Base-by-base conservation (phyloP, 2,888 invertebrate genomes). In the Microctonus hyperodae region DNA sequence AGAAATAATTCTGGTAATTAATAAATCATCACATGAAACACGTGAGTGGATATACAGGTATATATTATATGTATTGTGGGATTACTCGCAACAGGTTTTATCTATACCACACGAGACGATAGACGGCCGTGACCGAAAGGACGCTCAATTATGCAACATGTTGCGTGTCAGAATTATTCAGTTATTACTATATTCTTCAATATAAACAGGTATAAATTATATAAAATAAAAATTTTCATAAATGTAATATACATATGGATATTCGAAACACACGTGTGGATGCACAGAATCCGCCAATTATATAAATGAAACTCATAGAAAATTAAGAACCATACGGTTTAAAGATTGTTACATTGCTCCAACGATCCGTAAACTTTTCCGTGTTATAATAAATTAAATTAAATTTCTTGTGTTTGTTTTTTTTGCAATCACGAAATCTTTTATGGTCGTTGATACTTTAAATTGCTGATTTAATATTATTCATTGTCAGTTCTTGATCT, bases 81-180 rank as follows among this genome's bases (percentile, higher is more conserved):
- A 44, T 44, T 44, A n/a, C 16, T 44, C 16, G 44, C 44, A 73
- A 71, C 73, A 71, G 70, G 73, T 73, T 66, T 70, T 69, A 44
- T 44, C 44, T 70, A 69, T 72, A 66, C 70, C 66, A 48, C 56
- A 59, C 60, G 63, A 62, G 61, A 60, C 67, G 69, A 71, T 66
- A 63, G 66, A 70, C 66, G 64, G 53, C 23, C 65, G 64, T 66
- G 65, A 55, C 50, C 63, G 50, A 60, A 51, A 56, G 61, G 50
- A 20, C 65, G 16, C 51, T 63, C 58, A 68, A 69, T 71, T 65
- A 69, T 64, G 59, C 67, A 61, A 60, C 57, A 55, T 51, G 59
- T 50, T 56, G 40, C 55, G 64, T 61, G 35, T 35, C 31, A 51
- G 61, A 51, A 28, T 37, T 58, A 7, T 44, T 44, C 44, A 44